Percentiles rank a stretch among this genome's conserved stretches.
phyloP scores from a whole-genome alignment of 2,113 vertebrate species.

The Pteropus alecto region DNA sequence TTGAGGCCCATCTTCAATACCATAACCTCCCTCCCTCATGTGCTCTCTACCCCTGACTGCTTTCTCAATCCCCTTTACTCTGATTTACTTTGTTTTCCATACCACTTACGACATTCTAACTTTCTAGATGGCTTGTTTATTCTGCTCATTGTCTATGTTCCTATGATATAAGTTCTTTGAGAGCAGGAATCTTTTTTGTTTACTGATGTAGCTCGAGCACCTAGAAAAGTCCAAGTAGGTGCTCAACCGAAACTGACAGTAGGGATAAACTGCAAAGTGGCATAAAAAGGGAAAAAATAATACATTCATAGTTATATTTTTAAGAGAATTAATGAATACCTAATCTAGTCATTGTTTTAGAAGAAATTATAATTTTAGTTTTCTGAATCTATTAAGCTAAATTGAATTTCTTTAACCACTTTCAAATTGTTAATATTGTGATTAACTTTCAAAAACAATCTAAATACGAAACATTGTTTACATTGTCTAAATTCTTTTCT shows the following conservation, averaged over 20 bases:
- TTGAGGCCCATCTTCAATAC: background rate
- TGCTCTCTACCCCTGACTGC: background rate
- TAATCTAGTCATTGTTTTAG: background rate
- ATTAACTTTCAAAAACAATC: background rate
- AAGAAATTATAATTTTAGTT: background rate
- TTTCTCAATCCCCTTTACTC: background rate
- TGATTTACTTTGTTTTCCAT: background rate
- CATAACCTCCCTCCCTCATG: background rate
- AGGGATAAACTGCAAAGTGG: background rate
- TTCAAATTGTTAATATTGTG: background rate
- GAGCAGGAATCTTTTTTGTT: background rate
- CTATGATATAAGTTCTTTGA: background rate
- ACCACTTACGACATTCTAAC: background rate
- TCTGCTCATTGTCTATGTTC: background rate
- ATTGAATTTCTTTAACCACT: constrained; percentile 12
- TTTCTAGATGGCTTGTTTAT: background rate
- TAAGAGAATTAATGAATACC: background rate
- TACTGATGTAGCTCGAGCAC: background rate
- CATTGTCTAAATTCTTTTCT: background rate
- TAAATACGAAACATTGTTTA: background rate
- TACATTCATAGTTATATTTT: background rate
- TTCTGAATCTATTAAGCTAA: constrained; percentile 10
- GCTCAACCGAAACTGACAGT: background rate
- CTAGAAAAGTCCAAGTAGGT: background rate
- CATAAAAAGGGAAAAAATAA: background rate